Evolutionary conservation across 2,113 vertebrate species (phyloP).

Genomic region (Agelaius phoeniceus): DNA sequence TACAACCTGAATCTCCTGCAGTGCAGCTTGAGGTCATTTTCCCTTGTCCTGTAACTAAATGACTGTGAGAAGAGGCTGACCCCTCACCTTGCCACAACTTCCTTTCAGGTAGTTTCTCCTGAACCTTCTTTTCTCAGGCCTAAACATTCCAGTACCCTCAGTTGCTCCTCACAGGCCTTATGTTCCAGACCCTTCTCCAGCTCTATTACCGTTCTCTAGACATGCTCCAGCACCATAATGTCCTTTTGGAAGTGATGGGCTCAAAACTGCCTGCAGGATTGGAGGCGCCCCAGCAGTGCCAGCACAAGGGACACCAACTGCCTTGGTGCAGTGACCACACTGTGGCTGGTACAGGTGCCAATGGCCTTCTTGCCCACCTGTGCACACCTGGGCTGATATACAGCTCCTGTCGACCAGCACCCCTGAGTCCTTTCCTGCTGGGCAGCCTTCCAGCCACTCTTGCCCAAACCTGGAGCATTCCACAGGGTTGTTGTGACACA

Average conservation of each 20-base stretch:
- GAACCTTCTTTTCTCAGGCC: no score
- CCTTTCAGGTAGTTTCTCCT: background rate
- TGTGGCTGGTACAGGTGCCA: no score
- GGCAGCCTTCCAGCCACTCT: background rate
- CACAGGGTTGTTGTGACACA: no score
- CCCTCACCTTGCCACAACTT: background rate
- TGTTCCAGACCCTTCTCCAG: background rate
- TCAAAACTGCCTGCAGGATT: no score
- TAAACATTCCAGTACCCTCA: background rate
- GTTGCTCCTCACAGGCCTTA: background rate
- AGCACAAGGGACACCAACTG: no score
- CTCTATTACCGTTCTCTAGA: no score
- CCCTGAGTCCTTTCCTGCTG: background rate
- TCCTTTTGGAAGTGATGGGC: no score
- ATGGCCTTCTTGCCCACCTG: background rate
- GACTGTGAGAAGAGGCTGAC: background rate
- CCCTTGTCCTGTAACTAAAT: background rate
- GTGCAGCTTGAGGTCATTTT: background rate
- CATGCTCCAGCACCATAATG: no score
- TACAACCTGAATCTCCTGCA: background rate
- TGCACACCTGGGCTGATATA: background rate
- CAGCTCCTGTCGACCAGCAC: background rate
- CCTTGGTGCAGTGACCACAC: no score
- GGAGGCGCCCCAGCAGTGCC: no score
- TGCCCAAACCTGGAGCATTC: background rate